A percentile compares a stretch with the other conserved stretches of the same genome.
Conservation (phyloP, 1,140 invertebrate genomes). For the Teleogryllus occipitalis region DNA sequence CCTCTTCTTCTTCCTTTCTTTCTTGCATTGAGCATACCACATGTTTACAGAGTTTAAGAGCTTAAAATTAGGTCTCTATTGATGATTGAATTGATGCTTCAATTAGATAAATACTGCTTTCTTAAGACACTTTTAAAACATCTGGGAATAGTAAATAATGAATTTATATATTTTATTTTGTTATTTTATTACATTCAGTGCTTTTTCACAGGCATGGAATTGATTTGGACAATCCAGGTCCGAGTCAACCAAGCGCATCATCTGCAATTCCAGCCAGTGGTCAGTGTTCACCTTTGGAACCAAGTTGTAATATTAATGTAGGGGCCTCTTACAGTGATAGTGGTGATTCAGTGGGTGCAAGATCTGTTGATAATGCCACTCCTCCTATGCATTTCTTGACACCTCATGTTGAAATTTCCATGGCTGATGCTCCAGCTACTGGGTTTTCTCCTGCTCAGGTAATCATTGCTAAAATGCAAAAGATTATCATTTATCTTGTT, state of each 20-base stretch:
- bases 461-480: background rate
- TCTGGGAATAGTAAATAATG: too few relatives aligned
- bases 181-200: too few relatives aligned
- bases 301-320: constrained; percentile 30
- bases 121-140: too few relatives aligned
- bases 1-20: too few relatives aligned
- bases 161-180: too few relatives aligned
- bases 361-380: constrained; percentile 71
- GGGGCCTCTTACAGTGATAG: constrained; percentile 64
- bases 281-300: constrained; percentile 40
- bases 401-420: constrained; percentile 81
- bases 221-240: constrained; percentile 76
- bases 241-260: constrained; percentile 57
- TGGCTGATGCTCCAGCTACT: constrained; percentile 51
- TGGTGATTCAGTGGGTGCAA: constrained; percentile 64
- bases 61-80: too few relatives aligned
- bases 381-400: constrained; percentile 83
- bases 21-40: too few relatives aligned
- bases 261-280: constrained; percentile 50
- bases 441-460: constrained; percentile 17
- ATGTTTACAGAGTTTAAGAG: too few relatives aligned
- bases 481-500: background rate
- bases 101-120: too few relatives aligned
- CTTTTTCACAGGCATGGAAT: constrained; percentile 61
- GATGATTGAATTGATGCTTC: too few relatives aligned